These are phyloP conservation scores for Acrocera orbiculus DNA, from an alignment of 2,888 invertebrate species.

Conservation along the genomic window DNA sequence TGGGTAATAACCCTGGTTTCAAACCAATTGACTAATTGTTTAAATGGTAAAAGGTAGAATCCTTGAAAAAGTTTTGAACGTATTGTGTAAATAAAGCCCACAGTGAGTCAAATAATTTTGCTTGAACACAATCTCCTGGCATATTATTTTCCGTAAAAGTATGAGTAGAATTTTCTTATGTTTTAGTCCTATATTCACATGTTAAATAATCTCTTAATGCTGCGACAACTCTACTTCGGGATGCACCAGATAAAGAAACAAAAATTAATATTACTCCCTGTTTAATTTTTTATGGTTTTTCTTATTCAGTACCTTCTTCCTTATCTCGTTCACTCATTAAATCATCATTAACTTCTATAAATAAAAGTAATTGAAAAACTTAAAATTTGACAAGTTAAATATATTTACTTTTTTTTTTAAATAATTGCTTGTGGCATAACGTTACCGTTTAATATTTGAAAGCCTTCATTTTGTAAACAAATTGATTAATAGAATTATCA, in stretches of 20 bases:
- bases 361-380: slow-evolving; percentile 6
- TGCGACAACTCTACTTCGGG: slow-evolving; percentile 67
- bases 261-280: slow-evolving; percentile 83
- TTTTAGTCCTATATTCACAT: slow-evolving; percentile 65
- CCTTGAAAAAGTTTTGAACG: slow-evolving; percentile 86
- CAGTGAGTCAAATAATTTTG: slow-evolving; percentile 96
- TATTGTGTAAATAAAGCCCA: slow-evolving; percentile 86
- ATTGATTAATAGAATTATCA: no score
- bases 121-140: slow-evolving; percentile 67
- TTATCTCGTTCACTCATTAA: slow-evolving; percentile 55
- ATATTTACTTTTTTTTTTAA: slow-evolving; percentile 32
- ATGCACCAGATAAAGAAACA: slow-evolving; percentile 76
- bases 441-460: no score
- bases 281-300: slow-evolving; percentile 17
- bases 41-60: slow-evolving; percentile 74
- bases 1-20: slow-evolving; percentile 62
- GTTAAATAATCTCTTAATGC: slow-evolving; percentile 82
- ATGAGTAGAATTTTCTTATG: slow-evolving; percentile 36
- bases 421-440: slow-evolving; percentile 36
- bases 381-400: no score
- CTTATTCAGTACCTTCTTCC: slow-evolving; percentile 55
- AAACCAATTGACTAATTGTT: slow-evolving; percentile 72
- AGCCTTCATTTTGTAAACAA: no score
- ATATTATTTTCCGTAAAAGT: slow-evolving; percentile 64
- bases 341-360: slow-evolving; percentile 39